Base-by-base conservation (phyloP, 2,888 invertebrate species). In the Laothoe populi region DNA sequence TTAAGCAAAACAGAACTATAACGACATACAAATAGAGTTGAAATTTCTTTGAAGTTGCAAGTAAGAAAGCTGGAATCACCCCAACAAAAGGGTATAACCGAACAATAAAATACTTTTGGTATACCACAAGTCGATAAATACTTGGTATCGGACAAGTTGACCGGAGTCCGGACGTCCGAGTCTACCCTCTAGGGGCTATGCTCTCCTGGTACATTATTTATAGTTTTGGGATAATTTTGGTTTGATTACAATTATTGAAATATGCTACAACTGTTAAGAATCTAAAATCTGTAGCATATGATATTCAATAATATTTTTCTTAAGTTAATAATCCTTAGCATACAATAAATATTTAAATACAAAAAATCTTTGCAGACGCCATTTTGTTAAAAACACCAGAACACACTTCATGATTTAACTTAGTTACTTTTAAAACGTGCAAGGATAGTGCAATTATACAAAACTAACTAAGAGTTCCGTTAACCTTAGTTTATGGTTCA, bases 81-180 rank as follows among this genome's bases (percentile, higher is more conserved):
- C 53, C 11, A 53, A 72, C 73, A 79, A 81, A 91, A 88, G 87
- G 90, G 86, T 85, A 80, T 81, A 86, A 82, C 80, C 86, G 78
- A 77, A 91, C 89, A 90, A 90, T 91, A 86, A 88, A 88, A 88
- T 86, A 86, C 86, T 81, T 90, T 86, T 74, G 92, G 92, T 90
- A 77, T 85, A 81, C 92, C 92, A 81, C 92, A 90, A 87, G 88
- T 90, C 90, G 87, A 92, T 92, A 92, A 92, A 92, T 92, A 92
- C 92, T 90, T 92, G 89, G 89, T 90, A 91, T 53, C 48, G 31
- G 53, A 88, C 88, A 87, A 82, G 80, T 83, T 86, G 89, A 83
- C 90, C 90, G 84, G 85, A 87, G 89, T 83, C 90, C 90, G 84
- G 85, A 87, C 80, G 81, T 75, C 26, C 49, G 38, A 7, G 21